Conservation (phyloP, 2,113 vertebrate genomes). For the Amphiprion ocellaris region DNA sequence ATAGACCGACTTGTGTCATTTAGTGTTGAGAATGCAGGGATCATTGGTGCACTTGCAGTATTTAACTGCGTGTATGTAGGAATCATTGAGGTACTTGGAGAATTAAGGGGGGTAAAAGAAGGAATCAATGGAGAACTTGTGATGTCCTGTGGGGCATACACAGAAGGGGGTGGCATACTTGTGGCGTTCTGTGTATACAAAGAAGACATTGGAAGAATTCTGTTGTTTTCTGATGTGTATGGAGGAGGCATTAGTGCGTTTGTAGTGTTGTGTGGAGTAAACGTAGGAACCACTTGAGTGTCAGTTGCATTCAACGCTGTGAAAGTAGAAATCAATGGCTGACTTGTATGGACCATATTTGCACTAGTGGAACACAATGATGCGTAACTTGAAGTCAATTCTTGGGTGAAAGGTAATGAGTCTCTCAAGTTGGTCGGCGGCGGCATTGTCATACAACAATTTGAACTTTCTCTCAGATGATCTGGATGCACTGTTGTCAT, state of each 20-base stretch:
- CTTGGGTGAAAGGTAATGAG: constrained; percentile 49
- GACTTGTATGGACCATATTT: constrained; percentile 56
- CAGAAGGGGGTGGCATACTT: constrained; percentile 43
- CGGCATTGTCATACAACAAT: constrained; percentile 59
- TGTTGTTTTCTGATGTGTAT: constrained; percentile 67
- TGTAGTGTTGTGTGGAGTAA: constrained; percentile 70
- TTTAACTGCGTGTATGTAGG: constrained; percentile 66
- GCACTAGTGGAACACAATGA: constrained; percentile 61
- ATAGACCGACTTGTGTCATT: constrained; percentile 52
- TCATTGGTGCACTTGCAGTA: constrained; percentile 51
- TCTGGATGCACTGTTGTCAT: constrained; percentile 62
- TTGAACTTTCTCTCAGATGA: constrained; percentile 55
- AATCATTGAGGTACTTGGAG: constrained; percentile 68
- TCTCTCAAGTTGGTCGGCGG: constrained; percentile 37
- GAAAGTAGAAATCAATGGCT: constrained; percentile 66
- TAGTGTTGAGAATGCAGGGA: constrained; percentile 59
- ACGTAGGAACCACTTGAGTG: constrained; percentile 78
- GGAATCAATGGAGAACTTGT: constrained; percentile 57
- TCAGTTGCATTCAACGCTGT: constrained; percentile 75
- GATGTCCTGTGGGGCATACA: constrained; percentile 60
- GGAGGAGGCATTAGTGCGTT: constrained; percentile 63
- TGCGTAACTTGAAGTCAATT: constrained; percentile 61
- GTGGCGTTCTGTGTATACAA: constrained; percentile 56
- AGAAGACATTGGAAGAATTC: constrained; percentile 63
- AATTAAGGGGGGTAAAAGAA: constrained; percentile 52